Conservation (phyloP, 2,888 invertebrate genomes). For the Melieria omissa region DNA sequence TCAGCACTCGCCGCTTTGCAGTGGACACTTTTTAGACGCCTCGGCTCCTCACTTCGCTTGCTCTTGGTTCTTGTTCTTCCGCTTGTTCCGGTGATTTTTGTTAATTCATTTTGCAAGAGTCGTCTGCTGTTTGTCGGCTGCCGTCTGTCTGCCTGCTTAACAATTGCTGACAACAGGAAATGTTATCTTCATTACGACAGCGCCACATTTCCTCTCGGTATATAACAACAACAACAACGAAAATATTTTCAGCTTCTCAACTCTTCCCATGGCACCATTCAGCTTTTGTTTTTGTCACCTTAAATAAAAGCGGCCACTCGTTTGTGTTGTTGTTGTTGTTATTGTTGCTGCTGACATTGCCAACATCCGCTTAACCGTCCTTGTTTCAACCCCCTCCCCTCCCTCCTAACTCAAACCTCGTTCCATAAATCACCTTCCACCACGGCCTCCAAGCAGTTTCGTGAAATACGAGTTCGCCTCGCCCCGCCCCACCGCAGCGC, state of each 20-base stretch:
- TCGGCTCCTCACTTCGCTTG: slow-evolving; percentile 7
- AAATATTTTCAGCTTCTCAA: background rate
- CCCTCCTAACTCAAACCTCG: background rate
- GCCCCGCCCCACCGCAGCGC: too few relatives aligned
- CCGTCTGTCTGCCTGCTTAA: slow-evolving; percentile 40
- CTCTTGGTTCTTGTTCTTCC: slow-evolving; percentile 19
- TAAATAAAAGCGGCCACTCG: background rate
- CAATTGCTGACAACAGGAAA: slow-evolving; percentile 57
- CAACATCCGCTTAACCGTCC: slow-evolving; percentile 14
- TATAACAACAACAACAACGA: background rate
- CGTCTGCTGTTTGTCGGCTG: slow-evolving; percentile 31
- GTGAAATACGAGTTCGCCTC: too few relatives aligned
- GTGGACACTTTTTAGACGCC: slow-evolving; percentile 11
- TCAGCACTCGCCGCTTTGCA: slow-evolving; percentile 29
- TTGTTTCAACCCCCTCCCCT: background rate
- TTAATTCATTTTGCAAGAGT: slow-evolving; percentile 24
- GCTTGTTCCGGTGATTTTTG: slow-evolving; percentile 25
- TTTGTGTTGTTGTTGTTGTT: slow-evolving; percentile 1
- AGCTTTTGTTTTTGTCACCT: background rate
- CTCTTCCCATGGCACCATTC: too few relatives aligned
- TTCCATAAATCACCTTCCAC: too few relatives aligned
- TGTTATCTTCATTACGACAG: slow-evolving; percentile 60
- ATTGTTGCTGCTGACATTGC: background rate
- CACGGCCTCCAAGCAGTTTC: too few relatives aligned
- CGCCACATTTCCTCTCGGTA: slow-evolving; percentile 48